Percentiles rank a stretch among this genome's conserved stretches.
Evolutionary conservation across 1,140 invertebrate genomes (phyloP).

Genomic region (Nylanderia fulva): DNA sequence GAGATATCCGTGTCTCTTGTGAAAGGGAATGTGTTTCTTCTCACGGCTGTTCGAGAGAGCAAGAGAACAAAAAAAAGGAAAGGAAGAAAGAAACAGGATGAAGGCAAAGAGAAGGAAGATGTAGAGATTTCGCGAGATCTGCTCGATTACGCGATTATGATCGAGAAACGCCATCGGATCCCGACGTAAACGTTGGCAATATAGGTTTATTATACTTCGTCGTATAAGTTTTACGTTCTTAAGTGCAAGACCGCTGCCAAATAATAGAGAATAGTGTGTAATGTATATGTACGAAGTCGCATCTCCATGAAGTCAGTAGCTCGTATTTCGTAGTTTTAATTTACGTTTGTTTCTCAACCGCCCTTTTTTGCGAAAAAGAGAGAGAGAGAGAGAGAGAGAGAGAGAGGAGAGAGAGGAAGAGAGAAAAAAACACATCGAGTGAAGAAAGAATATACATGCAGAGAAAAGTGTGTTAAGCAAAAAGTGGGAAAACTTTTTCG

Average conservation of each 20-base stretch:
- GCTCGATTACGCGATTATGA: constrained; percentile 55
- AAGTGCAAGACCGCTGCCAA: constrained; percentile 64
- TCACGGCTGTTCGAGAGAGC: background rate
- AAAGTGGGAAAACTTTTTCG: constrained; percentile 30
- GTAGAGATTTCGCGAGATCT: constrained; percentile 29
- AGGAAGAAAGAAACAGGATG: background rate
- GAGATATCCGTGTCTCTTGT: background rate
- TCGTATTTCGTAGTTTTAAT: constrained; percentile 42
- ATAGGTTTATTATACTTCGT: constrained; percentile 54
- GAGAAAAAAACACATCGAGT: background rate
- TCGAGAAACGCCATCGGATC: constrained; percentile 30
- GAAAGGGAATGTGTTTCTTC: constrained; percentile 41
- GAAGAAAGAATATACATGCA: constrained; percentile 1
- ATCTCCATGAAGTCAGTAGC: constrained; percentile 72
- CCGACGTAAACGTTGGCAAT: constrained; percentile 43
- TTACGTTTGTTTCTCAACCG: constrained; percentile 49
- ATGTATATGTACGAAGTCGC: constrained; percentile 66
- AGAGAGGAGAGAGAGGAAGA: background rate
- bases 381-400: background rate
- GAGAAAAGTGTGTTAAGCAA: constrained; percentile 4
- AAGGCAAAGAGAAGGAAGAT: background rate
- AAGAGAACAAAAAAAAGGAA: background rate
- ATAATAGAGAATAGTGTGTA: constrained; percentile 51
- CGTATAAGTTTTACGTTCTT: constrained; percentile 62
- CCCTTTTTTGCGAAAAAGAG: constrained; percentile 16